Evolutionary conservation across 2,113 vertebrate genomes (phyloP).

Genomic region (Hippopotamus amphibius): DNA sequence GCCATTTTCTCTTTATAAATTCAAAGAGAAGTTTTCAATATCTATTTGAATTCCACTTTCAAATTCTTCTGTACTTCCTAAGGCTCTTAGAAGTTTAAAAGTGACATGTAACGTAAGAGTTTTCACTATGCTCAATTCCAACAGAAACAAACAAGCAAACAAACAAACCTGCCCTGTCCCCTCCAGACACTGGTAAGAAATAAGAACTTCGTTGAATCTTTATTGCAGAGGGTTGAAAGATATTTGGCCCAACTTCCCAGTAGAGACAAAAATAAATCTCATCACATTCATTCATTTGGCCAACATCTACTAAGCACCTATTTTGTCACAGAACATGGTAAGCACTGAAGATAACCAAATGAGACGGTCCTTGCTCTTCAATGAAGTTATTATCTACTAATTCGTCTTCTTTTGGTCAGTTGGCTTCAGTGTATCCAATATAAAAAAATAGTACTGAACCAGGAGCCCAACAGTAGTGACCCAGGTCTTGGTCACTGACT

Average conservation of each 20-base stretch:
- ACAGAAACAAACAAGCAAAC: background rate
- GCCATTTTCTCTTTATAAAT: slow-evolving; percentile 22
- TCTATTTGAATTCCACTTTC: background rate
- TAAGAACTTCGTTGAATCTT: background rate
- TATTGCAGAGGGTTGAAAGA: background rate
- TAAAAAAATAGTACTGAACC: background rate
- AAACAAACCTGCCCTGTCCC: background rate
- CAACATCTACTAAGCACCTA: background rate
- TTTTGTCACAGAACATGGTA: background rate
- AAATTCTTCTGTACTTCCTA: background rate
- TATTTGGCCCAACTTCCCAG: background rate
- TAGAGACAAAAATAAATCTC: background rate
- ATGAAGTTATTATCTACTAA: background rate
- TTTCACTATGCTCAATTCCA: background rate
- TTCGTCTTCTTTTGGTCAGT: background rate
- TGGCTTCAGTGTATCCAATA: background rate
- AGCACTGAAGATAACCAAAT: background rate
- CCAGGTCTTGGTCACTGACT: background rate
- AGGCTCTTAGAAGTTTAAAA: background rate
- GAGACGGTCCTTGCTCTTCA: background rate
- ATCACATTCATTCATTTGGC: background rate
- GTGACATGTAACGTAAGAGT: background rate
- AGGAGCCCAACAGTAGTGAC: slow-evolving; percentile 12
- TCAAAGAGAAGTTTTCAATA: slow-evolving; percentile 37
- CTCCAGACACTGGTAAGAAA: background rate